Conservation (phyloP, 2,797 vertebrate species). For the Muscicapa comitata region DNA sequence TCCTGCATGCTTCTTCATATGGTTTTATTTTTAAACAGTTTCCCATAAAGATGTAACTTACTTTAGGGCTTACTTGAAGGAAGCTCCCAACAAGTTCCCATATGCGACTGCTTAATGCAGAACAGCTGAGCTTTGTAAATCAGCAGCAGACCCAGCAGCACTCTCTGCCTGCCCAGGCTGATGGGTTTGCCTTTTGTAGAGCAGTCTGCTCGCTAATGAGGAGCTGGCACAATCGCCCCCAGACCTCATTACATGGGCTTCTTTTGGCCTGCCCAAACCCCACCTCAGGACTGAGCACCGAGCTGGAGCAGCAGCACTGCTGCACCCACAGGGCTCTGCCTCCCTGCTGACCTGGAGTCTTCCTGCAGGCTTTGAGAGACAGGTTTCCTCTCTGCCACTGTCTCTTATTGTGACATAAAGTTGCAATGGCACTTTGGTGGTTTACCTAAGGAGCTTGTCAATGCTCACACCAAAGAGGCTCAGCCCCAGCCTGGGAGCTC, state of each 20-base stretch:
- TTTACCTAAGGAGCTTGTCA: neutral
- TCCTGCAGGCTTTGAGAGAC: neutral
- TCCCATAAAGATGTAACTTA: slow-evolving; percentile 48
- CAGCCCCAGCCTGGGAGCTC: fast-evolving
- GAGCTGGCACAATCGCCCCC: neutral
- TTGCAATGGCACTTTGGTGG: neutral
- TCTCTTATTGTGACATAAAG: neutral
- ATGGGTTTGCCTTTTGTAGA: neutral
- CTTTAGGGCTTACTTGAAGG: slow-evolving; percentile 59
- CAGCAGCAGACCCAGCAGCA: slow-evolving; percentile 30
- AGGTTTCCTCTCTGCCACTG: neutral
- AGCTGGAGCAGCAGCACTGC: neutral
- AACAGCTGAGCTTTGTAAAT: slow-evolving; percentile 48
- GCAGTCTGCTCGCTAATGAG: neutral
- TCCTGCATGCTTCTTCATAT: slow-evolving; percentile 1
- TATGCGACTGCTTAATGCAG: neutral
- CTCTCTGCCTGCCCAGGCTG: neutral
- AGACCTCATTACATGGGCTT: neutral
- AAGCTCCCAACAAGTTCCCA: slow-evolving; percentile 40
- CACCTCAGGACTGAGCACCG: neutral
- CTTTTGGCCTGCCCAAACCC: neutral
- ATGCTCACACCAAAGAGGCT: fast-evolving
- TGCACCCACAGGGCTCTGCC: fast-evolving
- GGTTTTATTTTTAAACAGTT: slow-evolving; percentile 56
- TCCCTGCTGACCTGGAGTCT: neutral